phyloP scores from a whole-genome alignment of 2,888 invertebrate species.

The Digitonthophagus gazella region DNA sequence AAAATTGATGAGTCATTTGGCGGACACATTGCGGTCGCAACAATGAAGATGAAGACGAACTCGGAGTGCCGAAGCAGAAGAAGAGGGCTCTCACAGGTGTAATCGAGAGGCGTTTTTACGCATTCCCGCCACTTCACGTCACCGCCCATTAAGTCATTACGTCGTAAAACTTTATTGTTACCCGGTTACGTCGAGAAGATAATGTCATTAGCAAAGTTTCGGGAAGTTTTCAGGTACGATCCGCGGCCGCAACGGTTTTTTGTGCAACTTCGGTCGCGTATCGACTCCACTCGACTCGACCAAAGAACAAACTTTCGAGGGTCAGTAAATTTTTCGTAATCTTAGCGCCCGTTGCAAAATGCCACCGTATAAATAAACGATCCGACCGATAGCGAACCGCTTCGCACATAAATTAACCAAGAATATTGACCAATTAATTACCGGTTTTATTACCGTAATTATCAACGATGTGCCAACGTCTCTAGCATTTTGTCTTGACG shows the following conservation, averaged over 20 bases:
- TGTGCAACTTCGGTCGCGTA: not conserved
- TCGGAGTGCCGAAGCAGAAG: too few species aligned
- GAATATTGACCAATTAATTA: constrained; percentile 17
- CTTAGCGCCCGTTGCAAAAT: constrained; percentile 7
- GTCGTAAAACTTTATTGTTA: not conserved
- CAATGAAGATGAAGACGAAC: too few species aligned
- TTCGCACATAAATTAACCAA: constrained; percentile 15
- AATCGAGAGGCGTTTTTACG: not conserved
- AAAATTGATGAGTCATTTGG: too few species aligned
- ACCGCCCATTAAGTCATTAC: not conserved
- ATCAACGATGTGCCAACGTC: constrained; percentile 13
- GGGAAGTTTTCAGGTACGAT: not conserved
- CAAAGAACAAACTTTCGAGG: not conserved
- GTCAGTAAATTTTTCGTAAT: constrained; percentile 4
- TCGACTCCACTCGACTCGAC: not conserved
- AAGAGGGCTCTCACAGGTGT: too few species aligned
- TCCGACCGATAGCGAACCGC: constrained; percentile 6
- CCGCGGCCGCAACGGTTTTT: not conserved
- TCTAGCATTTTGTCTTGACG: constrained; percentile 6
- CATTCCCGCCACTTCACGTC: not conserved
- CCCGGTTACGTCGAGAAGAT: not conserved
- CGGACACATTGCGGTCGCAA: too few species aligned
- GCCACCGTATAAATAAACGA: constrained; percentile 16
- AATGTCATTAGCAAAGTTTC: not conserved
- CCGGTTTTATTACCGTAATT: constrained; percentile 11